Percentiles rank a stretch among this genome's conserved stretches.
phyloP scores from a whole-genome alignment of 1,140 invertebrate genomes.

The Drosophila willistoni region DNA sequence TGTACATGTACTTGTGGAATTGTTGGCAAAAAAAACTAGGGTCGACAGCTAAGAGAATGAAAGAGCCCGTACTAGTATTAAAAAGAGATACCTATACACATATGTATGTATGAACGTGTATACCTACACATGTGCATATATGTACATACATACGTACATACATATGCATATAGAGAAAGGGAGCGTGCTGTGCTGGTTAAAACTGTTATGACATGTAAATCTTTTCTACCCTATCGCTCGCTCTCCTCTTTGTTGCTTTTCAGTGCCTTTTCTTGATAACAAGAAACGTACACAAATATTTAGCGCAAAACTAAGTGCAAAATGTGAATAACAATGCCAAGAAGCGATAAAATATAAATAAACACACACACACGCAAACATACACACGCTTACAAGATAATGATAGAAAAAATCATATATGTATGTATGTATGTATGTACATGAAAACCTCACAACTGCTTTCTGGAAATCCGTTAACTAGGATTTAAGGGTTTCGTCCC shows the following conservation, averaged over 20 bases:
- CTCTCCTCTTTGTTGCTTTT: background rate
- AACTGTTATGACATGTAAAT: constrained; percentile 33
- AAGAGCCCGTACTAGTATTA: background rate
- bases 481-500: too few relatives aligned
- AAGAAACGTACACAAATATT: constrained; percentile 53
- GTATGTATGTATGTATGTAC: background rate
- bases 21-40: background rate
- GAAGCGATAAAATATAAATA: constrained; percentile 69
- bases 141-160: too few relatives aligned
- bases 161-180: background rate
- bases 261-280: constrained; percentile 52
- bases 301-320: constrained; percentile 49
- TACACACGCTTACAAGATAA: background rate
- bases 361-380: constrained; percentile 32
- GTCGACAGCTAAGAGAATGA: background rate
- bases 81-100: background rate
- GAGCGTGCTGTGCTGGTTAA: background rate
- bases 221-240: background rate
- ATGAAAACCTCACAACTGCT: too few relatives aligned
- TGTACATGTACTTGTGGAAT: too few relatives aligned
- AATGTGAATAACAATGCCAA: constrained; percentile 67
- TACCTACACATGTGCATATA: too few relatives aligned
- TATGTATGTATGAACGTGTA: background rate
- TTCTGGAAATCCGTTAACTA: too few relatives aligned
- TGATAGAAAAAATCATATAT: background rate